Base-by-base conservation (phyloP, 2,113 vertebrate genomes). In the Anolis sagrei region DNA sequence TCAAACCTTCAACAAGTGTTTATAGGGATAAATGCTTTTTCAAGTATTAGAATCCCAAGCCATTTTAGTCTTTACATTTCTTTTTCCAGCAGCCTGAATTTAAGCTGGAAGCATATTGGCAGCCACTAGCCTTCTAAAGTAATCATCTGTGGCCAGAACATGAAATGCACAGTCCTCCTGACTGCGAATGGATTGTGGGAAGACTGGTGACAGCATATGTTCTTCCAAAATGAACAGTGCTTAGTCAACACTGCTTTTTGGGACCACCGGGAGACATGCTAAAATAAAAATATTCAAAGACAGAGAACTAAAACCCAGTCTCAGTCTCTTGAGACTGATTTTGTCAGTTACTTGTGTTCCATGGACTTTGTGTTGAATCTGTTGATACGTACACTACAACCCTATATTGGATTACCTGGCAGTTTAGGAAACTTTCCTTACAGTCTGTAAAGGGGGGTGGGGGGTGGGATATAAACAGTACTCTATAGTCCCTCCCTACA, bases 161-260 rank as follows among this genome's bases (percentile, higher is more conserved):
- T 36, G n/a, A n/a, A 78, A 79, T 84, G 66, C 85, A 80, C 7
- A 23, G 79, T 88, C 84, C 58, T 89, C 86, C 81, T 87, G 86
- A 85, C 73, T 82, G 76, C 91, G 82, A 89, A 84, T 90, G 58
- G 76, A 62, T 82, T 88, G 82, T 89, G 82, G 34, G 83, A 89
- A n/a, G 48, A 87, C 36, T 72, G 66, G 36, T 23, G 34, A 61
- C 49, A 83, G 14, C 66, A 83, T 48, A 79, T 86, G 36, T 90
- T 83, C 62, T 21, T 25, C 91, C 81, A 75, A 11, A 87, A 81
- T 72, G 85, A 88, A 84, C n/a, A 91, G 86, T 61, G 16, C 21
- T 36, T 54, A 91, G 89, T 91, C 74, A 64, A 76, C 66, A 61
- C 49, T 62, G 51, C 29, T 70, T 7, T 68, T 32, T 82, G 62